Conservation (phyloP, 2,888 invertebrate species). For the Liodrosophila aerea region DNA sequence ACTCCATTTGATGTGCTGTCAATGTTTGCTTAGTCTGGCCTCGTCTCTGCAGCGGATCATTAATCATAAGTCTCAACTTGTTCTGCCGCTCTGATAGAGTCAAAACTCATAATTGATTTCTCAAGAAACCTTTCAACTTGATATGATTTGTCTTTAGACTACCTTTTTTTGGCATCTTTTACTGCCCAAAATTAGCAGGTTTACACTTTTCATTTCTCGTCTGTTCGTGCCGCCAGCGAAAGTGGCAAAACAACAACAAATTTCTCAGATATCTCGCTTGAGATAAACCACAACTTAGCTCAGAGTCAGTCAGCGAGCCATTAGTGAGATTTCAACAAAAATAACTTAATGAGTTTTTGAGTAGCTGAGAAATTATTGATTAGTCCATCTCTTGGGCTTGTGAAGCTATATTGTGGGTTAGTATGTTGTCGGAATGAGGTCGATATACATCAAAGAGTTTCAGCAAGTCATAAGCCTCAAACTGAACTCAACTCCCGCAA, state of each 20-base stretch:
- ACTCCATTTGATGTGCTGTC: conserved; percentile 50
- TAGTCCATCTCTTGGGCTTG: conserved; percentile 24
- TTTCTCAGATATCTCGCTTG: conserved; percentile 20
- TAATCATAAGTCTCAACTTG: conserved; percentile 45
- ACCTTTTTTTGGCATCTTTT: conserved; percentile 20
- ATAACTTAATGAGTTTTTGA: conserved; percentile 65
- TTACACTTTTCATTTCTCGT: conserved; percentile 71
- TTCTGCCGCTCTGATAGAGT: conserved; percentile 26
- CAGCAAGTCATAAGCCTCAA: conserved; percentile 32
- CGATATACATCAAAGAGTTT: conserved; percentile 26
- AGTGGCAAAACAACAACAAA: conserved; percentile 41
- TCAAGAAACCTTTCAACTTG: conserved; percentile 25
- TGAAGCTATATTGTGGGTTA: conserved; percentile 51
- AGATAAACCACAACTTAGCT: conserved; percentile 21
- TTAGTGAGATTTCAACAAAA: conserved; percentile 43
- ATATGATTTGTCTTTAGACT: conserved; percentile 19
- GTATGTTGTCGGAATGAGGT: conserved; percentile 40
- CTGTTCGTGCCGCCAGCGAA: conserved; percentile 58
- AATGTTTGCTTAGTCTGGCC: conserved; percentile 49
- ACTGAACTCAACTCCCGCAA: background rate
- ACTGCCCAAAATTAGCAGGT: conserved; percentile 50
- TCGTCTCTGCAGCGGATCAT: conserved; percentile 44
- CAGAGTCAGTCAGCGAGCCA: conserved; percentile 14
- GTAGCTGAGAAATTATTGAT: conserved; percentile 70
- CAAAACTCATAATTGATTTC: conserved; percentile 62